phyloP scores from a whole-genome alignment of 2,797 vertebrate genomes.

The Coregonus ussuriensis region DNA sequence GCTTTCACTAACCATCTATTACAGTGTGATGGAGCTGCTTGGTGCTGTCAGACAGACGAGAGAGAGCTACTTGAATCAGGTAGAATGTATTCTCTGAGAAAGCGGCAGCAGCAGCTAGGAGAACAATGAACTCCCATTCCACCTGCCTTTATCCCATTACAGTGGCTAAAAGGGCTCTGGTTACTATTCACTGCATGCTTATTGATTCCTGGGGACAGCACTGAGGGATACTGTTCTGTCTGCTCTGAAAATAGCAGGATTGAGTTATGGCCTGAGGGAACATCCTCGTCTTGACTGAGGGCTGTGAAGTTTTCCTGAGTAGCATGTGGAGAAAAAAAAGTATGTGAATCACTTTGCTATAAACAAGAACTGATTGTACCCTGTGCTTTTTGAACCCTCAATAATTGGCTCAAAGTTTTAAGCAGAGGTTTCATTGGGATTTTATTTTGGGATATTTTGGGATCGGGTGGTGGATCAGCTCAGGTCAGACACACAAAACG shows the following conservation, averaged over 20 bases:
- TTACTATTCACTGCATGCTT: conserved; percentile 56
- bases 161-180: conserved; percentile 51
- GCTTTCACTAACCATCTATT: conserved; percentile 42
- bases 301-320: background rate
- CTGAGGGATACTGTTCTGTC: conserved; percentile 54
- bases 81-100: conserved; percentile 38
- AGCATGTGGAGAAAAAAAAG: background rate
- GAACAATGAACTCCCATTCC: conserved; percentile 49
- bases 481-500: background rate
- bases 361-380: background rate
- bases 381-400: background rate
- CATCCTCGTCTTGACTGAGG: background rate
- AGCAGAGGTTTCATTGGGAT: background rate
- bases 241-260: conserved; percentile 50
- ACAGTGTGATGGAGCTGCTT: conserved; percentile 29
- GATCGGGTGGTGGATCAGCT: background rate
- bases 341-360: background rate
- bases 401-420: background rate
- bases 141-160: conserved; percentile 62
- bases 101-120: conserved; percentile 5
- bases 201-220: conserved; percentile 61
- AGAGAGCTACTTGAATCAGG: conserved; percentile 25
- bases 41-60: conserved; percentile 14
- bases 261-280: conserved; percentile 45
- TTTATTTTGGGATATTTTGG: background rate